Evolutionary conservation across 2,113 vertebrate species (phyloP).

Genomic region (Siniperca knerii): DNA sequence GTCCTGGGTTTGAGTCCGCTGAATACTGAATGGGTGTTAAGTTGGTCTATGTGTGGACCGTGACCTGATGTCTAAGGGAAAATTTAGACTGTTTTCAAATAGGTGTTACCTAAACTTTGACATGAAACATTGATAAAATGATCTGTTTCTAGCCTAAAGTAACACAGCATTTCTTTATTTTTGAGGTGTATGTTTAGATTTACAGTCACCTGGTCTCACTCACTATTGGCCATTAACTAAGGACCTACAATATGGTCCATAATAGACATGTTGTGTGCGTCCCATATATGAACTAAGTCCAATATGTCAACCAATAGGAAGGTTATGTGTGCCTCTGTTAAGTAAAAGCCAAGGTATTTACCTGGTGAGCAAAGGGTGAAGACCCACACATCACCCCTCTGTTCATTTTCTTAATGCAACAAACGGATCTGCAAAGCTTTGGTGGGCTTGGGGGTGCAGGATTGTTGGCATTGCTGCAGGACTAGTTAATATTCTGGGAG

Average conservation of each 20-base stretch:
- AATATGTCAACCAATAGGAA: neutral
- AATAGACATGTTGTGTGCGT: neutral
- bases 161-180: neutral
- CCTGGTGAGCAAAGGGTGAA: neutral
- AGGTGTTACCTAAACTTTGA: neutral
- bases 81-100: neutral
- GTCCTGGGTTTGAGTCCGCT: neutral
- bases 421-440: conserved; percentile 34
- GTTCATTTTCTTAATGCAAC: conserved; percentile 28
- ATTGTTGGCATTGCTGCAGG: conserved; percentile 54
- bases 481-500: conserved; percentile 76
- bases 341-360: conserved; percentile 3
- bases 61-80: neutral
- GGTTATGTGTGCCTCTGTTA: neutral
- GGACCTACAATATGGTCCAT: neutral
- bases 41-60: neutral
- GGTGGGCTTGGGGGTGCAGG: conserved; percentile 24
- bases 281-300: neutral
- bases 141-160: neutral
- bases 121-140: neutral
- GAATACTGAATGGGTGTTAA: neutral
- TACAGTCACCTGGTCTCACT: neutral
- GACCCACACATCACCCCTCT: neutral
- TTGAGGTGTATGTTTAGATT: neutral
- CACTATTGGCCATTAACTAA: neutral